Base-by-base conservation (phyloP, 2,888 invertebrate species). In the Papilio demoleus region DNA sequence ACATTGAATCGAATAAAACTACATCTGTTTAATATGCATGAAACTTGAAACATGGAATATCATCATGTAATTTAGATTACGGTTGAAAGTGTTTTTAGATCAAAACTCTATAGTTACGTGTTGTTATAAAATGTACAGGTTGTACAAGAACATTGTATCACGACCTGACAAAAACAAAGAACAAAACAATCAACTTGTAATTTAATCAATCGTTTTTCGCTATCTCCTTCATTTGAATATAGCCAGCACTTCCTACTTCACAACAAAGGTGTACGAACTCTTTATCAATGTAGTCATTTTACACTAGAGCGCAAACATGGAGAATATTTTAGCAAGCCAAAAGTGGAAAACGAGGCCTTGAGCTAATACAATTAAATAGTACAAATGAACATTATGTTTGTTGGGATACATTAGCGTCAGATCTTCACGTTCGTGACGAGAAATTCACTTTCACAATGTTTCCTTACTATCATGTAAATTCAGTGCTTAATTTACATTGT, bases 241-340 rank as follows among this genome's bases (percentile, higher is more conserved):
- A 59, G 58, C 59, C 19, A 19, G 22, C 12, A 19, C 17, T 58
- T 64, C 47, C 58, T 24, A 42, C n/a, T 62, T 56, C 42, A 14
- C 61, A 47, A 67, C 38, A 61, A 61, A 56, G 31, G 47, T 47
- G 38, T 42, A 38, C n/a, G 56, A 58, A 56, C 62, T 53, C 61
- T 67, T 42, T 62, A 66, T 47, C 67, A 19, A 17, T 62, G 24
- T 31, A 19, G 22, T 65, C 31, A 12, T 42, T 67, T 34, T 31
- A 42, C 62, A 61, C 24, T 62, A 31, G 60, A 50, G 62, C 53
- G 67, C 17, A 34, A n/a, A n/a, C n/a, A n/a, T n/a, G n/a, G 6
- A 31, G 62, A 53, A 42, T 40, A 40, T 60, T 56, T 67, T 56
- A 67, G 45, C 62, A 45, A 60, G 40, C 27, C 14, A 40, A 53